Conservation (phyloP, 1,140 invertebrate species). For the Drosophila pectinifera region DNA sequence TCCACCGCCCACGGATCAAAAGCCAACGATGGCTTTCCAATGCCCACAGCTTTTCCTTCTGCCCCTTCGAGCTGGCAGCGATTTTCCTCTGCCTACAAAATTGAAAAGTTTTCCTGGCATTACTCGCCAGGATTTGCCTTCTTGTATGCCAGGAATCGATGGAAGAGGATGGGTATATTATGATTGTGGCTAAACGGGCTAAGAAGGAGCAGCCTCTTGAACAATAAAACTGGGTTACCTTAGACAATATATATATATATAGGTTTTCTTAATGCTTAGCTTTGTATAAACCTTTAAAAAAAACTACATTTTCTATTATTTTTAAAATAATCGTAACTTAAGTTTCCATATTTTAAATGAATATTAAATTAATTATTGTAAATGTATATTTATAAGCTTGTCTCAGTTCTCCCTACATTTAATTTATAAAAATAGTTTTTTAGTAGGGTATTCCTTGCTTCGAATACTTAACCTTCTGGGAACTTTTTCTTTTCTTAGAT, state of each 20-base stretch:
- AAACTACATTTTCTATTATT: too few relatives aligned
- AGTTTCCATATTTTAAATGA: too few relatives aligned
- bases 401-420: not conserved
- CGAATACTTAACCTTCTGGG: not conserved
- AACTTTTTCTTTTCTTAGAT: slow-evolving; percentile 25
- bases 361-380: too few relatives aligned
- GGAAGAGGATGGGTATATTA: not conserved
- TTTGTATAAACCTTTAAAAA: too few relatives aligned
- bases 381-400: too few relatives aligned
- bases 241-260: not conserved
- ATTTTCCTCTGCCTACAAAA: slow-evolving; percentile 57
- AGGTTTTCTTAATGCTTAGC: not conserved
- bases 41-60: slow-evolving; percentile 20
- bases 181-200: not conserved
- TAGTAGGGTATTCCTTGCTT: not conserved
- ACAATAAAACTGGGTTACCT: too few relatives aligned
- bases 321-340: too few relatives aligned
- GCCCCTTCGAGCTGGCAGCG: not conserved
- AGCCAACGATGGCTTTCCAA: slow-evolving; percentile 45
- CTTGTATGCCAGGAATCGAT: slow-evolving; percentile 2
- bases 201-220: too few relatives aligned
- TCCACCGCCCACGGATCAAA: slow-evolving; percentile 59
- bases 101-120: slow-evolving; percentile 76
- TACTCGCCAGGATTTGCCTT: slow-evolving; percentile 37
- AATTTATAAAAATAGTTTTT: not conserved